Evolutionary conservation across 2,113 vertebrate genomes (phyloP).

Genomic region (Scatophagus argus): DNA sequence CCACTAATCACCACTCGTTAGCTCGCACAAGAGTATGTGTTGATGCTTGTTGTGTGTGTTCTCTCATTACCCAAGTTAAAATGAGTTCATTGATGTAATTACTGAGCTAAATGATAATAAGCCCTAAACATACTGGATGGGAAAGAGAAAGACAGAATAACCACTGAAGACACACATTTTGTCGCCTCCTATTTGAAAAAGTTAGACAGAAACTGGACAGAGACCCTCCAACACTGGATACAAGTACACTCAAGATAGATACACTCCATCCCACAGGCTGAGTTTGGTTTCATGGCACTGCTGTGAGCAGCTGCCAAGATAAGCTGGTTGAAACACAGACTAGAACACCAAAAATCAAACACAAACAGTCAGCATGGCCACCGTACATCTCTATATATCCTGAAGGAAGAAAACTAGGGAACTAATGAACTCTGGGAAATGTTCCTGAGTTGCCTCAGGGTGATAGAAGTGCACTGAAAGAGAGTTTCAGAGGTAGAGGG

Average conservation of each 20-base stretch:
- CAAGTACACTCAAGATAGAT: conserved; percentile 12
- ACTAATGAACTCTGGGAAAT: conserved; percentile 76
- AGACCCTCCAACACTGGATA: conserved; percentile 5
- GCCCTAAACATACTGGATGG: conserved; percentile 36
- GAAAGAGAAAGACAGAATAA: conserved; percentile 5
- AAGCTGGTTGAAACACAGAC: conserved; percentile 42
- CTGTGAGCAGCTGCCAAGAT: conserved; percentile 40
- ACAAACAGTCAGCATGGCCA: conserved; percentile 58
- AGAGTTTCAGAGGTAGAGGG: conserved; percentile 41
- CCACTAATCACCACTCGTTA: conserved; percentile 95
- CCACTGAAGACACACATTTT: not conserved
- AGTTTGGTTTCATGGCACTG: conserved; percentile 21
- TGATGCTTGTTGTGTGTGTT: conserved; percentile 38
- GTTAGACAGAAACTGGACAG: conserved; percentile 10
- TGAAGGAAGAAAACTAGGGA: conserved; percentile 62
- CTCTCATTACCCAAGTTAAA: conserved; percentile 60
- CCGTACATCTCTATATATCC: conserved; percentile 51
- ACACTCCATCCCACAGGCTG: conserved; percentile 28
- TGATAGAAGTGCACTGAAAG: conserved; percentile 59
- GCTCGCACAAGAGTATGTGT: conserved; percentile 64
- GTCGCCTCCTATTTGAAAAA: not conserved
- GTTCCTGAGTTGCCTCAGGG: conserved; percentile 69
- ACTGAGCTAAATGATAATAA: conserved; percentile 63
- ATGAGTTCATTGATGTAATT: conserved; percentile 62
- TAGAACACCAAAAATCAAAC: conserved; percentile 62